These are phyloP conservation scores for Brienomyrus longianalis DNA, from an alignment of 2,113 vertebrate species.

Conservation along the genomic window DNA sequence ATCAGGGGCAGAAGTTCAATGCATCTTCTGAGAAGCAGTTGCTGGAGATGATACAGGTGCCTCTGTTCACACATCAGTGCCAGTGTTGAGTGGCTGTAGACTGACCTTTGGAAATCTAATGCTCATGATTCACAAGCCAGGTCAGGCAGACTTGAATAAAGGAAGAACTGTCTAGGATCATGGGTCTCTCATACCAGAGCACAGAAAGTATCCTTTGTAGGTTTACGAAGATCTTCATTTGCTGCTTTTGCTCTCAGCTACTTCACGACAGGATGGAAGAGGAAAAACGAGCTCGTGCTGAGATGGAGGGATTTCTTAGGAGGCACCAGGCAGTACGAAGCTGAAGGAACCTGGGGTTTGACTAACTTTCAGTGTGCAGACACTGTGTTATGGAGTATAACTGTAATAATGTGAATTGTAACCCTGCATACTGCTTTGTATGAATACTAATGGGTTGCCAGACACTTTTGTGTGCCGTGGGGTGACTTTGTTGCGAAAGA, in stretches of 20 bases:
- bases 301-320: conserved; percentile 64
- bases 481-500: not conserved
- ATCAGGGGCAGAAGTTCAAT: conserved; percentile 62
- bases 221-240: not conserved
- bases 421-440: not conserved
- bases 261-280: conserved; percentile 54
- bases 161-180: not conserved
- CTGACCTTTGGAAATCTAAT: not conserved
- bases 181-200: not conserved
- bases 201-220: not conserved
- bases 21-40: conserved; percentile 50
- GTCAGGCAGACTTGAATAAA: not conserved
- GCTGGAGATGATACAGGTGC: conserved; percentile 58
- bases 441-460: not conserved
- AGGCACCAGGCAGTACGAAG: conserved; percentile 56
- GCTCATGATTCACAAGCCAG: not conserved
- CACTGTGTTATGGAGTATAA: not conserved
- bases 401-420: not conserved
- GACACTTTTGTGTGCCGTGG: not conserved
- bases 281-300: conserved; percentile 57
- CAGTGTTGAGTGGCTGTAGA: not conserved
- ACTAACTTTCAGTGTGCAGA: not conserved
- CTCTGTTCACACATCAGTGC: not conserved
- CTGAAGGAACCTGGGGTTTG: not conserved
- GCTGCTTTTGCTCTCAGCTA: conserved; percentile 45